A percentile compares a stretch with the other conserved stretches of the same genome.
These are phyloP conservation scores for Cerastis rubricosa DNA, from an alignment of 2,888 invertebrate species.

Conservation along the genomic window DNA sequence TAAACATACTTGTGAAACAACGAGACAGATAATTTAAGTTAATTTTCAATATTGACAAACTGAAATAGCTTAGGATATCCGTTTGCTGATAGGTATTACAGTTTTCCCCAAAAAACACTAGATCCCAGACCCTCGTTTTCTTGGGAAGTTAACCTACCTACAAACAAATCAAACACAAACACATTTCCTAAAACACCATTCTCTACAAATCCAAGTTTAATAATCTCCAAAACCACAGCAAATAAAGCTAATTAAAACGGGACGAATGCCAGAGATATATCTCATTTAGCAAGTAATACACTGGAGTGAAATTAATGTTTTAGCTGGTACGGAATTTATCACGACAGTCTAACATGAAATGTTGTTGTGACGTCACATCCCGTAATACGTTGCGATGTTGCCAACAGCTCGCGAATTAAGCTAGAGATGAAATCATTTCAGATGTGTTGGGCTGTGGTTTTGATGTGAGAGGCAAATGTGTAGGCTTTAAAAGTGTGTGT, in stretches of 20 bases:
- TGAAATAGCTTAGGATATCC: background rate
- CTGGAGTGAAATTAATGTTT: slow-evolving; percentile 69
- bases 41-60: background rate
- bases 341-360: slow-evolving; percentile 50
- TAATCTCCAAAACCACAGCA: slow-evolving; percentile 24
- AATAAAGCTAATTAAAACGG: slow-evolving; percentile 58
- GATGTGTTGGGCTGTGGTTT: slow-evolving; percentile 26
- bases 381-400: slow-evolving; percentile 64
- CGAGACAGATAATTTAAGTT: background rate
- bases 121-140: background rate
- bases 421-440: slow-evolving; percentile 61
- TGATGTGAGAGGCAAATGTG: background rate
- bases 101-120: background rate
- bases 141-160: background rate
- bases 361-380: slow-evolving; percentile 61
- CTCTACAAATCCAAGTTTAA: slow-evolving; percentile 13
- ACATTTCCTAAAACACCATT: background rate
- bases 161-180: background rate
- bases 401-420: slow-evolving; percentile 65
- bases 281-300: slow-evolving; percentile 63
- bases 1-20: no score
- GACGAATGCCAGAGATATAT: slow-evolving; percentile 57
- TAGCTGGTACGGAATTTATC: slow-evolving; percentile 64
- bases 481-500: background rate
- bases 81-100: no score